These are phyloP conservation scores for Moxostoma hubbsi DNA, from an alignment of 2,797 vertebrate species.

Conservation along the genomic window DNA sequence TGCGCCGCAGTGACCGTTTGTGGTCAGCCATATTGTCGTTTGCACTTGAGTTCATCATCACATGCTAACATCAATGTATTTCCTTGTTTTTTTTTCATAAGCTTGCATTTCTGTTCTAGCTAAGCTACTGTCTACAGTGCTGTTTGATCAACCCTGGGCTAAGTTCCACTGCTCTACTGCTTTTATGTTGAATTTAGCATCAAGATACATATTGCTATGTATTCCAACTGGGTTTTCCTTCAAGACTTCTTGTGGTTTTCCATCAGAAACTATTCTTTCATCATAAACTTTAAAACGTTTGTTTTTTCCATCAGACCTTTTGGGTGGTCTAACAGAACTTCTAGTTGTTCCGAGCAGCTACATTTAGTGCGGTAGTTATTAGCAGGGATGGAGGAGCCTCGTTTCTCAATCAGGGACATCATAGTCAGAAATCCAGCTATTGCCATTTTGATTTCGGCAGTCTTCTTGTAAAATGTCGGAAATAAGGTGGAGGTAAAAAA, in stretches of 20 bases:
- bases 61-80: background rate
- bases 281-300: too few relatives aligned
- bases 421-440: conserved; percentile 44
- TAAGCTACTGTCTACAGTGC: conserved; percentile 27
- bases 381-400: background rate
- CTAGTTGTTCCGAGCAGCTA: background rate
- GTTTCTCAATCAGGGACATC: conserved; percentile 55
- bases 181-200: background rate
- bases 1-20: background rate
- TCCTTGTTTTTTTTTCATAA: conserved; percentile 3
- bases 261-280: too few relatives aligned
- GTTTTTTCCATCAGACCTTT: too few relatives aligned
- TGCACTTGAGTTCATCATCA: too few relatives aligned
- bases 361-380: background rate
- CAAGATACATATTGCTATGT: too few relatives aligned
- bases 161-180: background rate
- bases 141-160: background rate
- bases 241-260: too few relatives aligned
- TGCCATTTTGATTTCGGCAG: conserved; percentile 51
- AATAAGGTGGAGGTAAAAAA: conserved; percentile 5
- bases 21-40: background rate
- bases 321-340: too few relatives aligned
- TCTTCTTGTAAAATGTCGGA: conserved; percentile 3
- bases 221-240: too few relatives aligned
- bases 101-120: conserved; percentile 35